These are phyloP conservation scores for Chionodraco myersi DNA, from an alignment of 2,113 vertebrate genomes.

Conservation along the genomic window DNA sequence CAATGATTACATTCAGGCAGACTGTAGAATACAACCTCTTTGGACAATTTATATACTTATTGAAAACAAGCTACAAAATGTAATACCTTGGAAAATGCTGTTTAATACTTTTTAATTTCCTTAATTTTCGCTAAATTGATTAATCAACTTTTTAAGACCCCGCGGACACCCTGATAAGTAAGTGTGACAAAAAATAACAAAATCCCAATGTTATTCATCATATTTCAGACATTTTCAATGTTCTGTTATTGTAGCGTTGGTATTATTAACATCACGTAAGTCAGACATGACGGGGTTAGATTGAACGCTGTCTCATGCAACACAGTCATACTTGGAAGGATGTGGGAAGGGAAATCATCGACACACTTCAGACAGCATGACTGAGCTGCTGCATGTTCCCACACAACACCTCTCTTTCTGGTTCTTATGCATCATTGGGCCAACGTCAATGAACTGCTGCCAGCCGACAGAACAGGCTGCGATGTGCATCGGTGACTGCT, in stretches of 20 bases:
- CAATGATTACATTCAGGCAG: too few species aligned
- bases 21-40: too few species aligned
- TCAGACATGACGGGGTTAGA: conserved; percentile 3
- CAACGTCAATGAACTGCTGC: conserved; percentile 46
- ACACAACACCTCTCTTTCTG: conserved; percentile 61
- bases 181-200: too few species aligned
- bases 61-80: too few species aligned
- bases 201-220: not conserved
- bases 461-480: conserved; percentile 36
- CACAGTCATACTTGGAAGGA: conserved; percentile 30
- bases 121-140: too few species aligned
- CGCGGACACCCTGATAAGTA: too few species aligned
- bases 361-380: conserved; percentile 55
- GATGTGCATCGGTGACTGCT: conserved; percentile 41
- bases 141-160: too few species aligned
- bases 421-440: conserved; percentile 38
- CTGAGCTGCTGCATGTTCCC: conserved; percentile 59
- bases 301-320: conserved; percentile 38
- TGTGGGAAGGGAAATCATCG: conserved; percentile 50
- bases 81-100: too few species aligned
- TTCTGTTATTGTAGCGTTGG: not conserved
- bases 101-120: too few species aligned
- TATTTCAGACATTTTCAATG: not conserved
- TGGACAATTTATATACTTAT: too few species aligned
- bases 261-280: not conserved